Evolutionary conservation across 2,797 vertebrate genomes (phyloP), one percentile per base, ranked within the genome.

Genomic region (Furcifer pardalis): DNA sequence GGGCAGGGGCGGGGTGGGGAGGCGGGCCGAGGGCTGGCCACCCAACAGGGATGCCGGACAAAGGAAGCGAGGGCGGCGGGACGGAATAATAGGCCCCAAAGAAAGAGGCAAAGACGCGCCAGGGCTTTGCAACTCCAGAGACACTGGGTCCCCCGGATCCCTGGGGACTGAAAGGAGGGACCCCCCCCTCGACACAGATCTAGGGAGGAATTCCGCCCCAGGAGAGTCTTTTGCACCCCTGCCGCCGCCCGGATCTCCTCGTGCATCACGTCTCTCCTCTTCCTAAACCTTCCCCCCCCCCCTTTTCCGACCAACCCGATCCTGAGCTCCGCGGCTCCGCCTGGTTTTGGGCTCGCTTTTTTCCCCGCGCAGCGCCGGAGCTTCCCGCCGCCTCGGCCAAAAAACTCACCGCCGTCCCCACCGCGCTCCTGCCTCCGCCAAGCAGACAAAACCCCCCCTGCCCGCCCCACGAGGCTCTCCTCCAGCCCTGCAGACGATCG

Each of bases 341-440:
- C 79, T 72, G 79, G 60, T 72, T 81, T 40, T 0, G 13, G 52
- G 52, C 52, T 56, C 19, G 52, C 52, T n/a, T n/a, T 19, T 19
- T 56, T 19, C 35, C 49, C 65, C 15, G 5, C 13, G 19, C 13
- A 15, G n/a, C 65, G 32, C 15, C 30, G 2, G 62, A 30, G 27
- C 35, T 23, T 40, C 23, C 56, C 15, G 52, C 5, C 19, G 52
- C 52, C 13, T 19, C 52, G 17, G 52, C 52, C 17, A 56, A 32
- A 4, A 21, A 59, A 85, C 84, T 85, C 78, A 85, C 84, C 84
- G 71, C 77, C 42, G 71, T 71, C 42, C 68, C 77, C 77, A 35
- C 27, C 32, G n/a, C 7, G 78, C 7, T 66, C n/a, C 73, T 77
- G 72, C 40, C 63, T 69, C 72, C 35, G 65, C n/a, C n/a, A n/a